Evolutionary conservation across 2,888 invertebrate species (phyloP).

Genomic region (Epicampocera succincta): DNA sequence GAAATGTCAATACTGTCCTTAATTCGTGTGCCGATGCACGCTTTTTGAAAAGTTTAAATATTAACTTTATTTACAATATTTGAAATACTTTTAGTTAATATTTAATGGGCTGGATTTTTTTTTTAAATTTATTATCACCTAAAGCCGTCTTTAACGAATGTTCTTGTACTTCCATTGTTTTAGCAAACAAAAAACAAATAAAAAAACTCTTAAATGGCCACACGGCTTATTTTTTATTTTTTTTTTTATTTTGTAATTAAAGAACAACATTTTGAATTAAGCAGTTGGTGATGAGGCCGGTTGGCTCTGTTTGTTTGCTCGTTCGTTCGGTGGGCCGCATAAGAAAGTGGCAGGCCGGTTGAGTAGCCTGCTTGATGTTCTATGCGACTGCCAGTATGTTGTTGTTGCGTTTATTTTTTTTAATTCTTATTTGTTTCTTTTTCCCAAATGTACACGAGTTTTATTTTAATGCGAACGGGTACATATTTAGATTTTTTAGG

Average conservation of each 20-base stretch:
- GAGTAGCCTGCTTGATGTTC: constrained; percentile 20
- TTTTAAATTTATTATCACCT: too few species aligned
- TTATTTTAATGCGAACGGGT: constrained; percentile 9
- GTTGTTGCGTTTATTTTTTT: constrained; percentile 5
- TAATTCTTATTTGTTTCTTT: constrained; percentile 16
- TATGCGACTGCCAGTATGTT: neutral
- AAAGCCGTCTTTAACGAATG: too few species aligned
- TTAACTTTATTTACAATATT: too few species aligned
- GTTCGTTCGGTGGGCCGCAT: neutral
- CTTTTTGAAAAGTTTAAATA: too few species aligned
- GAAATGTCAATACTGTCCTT: too few species aligned
- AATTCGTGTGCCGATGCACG: too few species aligned
- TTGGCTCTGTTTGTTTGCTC: neutral
- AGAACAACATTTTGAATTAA: constrained; percentile 10
- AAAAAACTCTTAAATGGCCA: neutral
- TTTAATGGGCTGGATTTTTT: too few species aligned
- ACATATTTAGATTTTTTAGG: neutral
- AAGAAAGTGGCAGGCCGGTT: constrained; percentile 35
- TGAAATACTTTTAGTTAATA: too few species aligned
- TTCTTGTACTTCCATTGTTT: too few species aligned
- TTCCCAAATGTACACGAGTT: constrained; percentile 6
- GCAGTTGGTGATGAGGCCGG: constrained; percentile 7
- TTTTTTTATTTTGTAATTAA: neutral
- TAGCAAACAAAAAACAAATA: neutral
- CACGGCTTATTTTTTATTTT: neutral